Evolutionary conservation across 2,888 invertebrate genomes (phyloP), one percentile per base, ranked within the genome.

Genomic region (Cataglyphis altisquamis): DNA sequence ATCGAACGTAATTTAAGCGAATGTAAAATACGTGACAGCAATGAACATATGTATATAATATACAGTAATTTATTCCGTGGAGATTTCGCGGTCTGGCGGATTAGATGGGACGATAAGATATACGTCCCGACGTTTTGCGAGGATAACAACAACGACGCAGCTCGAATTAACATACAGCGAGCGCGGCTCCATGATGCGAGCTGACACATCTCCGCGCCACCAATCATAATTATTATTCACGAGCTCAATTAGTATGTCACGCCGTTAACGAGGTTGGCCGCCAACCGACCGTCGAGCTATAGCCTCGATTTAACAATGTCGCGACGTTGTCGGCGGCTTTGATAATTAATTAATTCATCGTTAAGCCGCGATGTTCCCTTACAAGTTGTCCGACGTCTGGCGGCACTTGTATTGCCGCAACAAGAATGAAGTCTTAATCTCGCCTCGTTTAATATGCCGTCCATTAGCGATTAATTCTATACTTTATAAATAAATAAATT

Each of bases 221-320:
- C 60, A 73, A 73, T 80, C 78, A 73, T 60, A 60, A 80, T 80
- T 80, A 80, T 80, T 80, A 80, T 80, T 80, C 78, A 73, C 73
- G 74, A 48, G 45, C 45, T 80, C 74, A 80, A 80, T 80, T 80
- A 80, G 73, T 80, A 21, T 48, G 78, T 73, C 60, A 73, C 73
- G 36, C 9, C 21, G 73, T 72, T 80, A 80, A 80, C 73, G 72
- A 80, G 78, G 45, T 48, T 48, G 45, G 45, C 45, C 32, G 39
- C 75, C 52, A 10, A n/a, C 41, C 36, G 39, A 18, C 41, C 62
- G 32, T 63, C 18, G 2, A 21, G 74, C n/a, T 64, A 25, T 5
- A 68, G 39, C 57, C 60, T 78, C 73, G 73, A 78, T 78, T 81
- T 81, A 77, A 81, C 64, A 81, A 63, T 52, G 81, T 64, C 78